A percentile compares a stretch with the other conserved stretches of the same genome.
phyloP scores from a whole-genome alignment of 2,888 invertebrate species.

The Nephrotoma flavescens region DNA sequence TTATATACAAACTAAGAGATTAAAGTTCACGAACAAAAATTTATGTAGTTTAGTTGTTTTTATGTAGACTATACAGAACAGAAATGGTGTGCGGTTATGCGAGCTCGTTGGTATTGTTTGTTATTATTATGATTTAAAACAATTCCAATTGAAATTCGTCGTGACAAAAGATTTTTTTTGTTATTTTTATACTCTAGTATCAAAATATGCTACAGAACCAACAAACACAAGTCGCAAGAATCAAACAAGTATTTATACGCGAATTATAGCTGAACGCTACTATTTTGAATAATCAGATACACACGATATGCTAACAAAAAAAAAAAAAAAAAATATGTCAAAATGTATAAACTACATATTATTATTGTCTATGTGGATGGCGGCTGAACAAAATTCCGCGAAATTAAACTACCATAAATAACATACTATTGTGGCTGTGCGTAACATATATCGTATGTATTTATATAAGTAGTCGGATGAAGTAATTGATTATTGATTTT shows the following conservation, averaged over 20 bases:
- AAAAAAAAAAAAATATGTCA: not conserved
- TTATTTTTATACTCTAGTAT: not conserved
- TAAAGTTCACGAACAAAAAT: not conserved
- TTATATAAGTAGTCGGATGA: not conserved
- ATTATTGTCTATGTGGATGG: not conserved
- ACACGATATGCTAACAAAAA: not conserved
- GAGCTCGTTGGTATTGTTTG: not conserved
- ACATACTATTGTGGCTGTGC: not conserved
- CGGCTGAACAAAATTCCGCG: not conserved
- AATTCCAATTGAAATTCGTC: not conserved
- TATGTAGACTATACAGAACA: not conserved
- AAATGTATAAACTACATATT: not conserved
- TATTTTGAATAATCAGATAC: not conserved
- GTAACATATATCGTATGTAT: not conserved
- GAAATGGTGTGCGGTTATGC: not conserved
- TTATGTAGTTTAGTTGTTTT: not conserved
- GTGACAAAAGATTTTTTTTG: not conserved
- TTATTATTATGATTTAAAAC: not conserved
- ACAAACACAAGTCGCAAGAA: not conserved
- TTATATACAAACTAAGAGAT: not conserved
- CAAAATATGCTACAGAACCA: not conserved
- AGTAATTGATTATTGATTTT: not conserved
- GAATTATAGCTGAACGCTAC: not conserved
- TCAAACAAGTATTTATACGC: not conserved
- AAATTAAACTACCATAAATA: not conserved